These are phyloP conservation scores for Barbus barbus DNA, from an alignment of 2,113 vertebrate species.

Conservation along the genomic window DNA sequence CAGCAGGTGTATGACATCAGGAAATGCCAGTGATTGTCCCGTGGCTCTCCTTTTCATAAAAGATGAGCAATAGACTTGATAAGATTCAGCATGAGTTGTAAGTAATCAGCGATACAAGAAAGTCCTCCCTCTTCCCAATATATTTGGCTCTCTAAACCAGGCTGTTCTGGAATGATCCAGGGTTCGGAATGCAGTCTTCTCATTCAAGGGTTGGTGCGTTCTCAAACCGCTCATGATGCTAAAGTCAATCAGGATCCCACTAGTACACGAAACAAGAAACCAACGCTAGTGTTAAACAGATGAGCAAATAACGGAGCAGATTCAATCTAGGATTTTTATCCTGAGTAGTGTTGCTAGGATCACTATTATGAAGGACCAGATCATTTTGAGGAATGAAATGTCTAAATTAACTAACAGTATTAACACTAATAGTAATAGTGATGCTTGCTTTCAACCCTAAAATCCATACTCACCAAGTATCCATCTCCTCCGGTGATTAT, in stretches of 20 bases:
- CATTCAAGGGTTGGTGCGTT: slow-evolving; percentile 16
- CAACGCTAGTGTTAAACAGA: not conserved
- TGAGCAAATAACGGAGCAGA: too few relatives aligned
- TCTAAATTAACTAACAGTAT: too few relatives aligned
- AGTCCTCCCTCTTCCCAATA: not conserved
- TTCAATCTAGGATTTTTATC: too few relatives aligned
- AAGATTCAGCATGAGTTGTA: slow-evolving; percentile 9
- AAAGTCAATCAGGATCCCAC: slow-evolving; percentile 17
- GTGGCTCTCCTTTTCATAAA: not conserved
- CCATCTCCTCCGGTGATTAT: slow-evolving; percentile 39
- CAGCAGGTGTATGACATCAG: not conserved
- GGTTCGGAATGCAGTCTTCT: slow-evolving; percentile 28
- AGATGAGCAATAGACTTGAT: not conserved
- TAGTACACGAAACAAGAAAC: slow-evolving; percentile 15
- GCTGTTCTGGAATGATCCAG: slow-evolving; percentile 21
- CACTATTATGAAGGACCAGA: too few relatives aligned
- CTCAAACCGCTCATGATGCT: slow-evolving; percentile 11
- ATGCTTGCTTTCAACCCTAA: not conserved
- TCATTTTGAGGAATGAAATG: too few relatives aligned
- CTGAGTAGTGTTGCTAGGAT: not conserved
- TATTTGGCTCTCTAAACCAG: slow-evolving; percentile 17
- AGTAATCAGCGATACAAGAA: not conserved
- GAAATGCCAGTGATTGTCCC: slow-evolving; percentile 26
- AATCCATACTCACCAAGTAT: slow-evolving; percentile 41
- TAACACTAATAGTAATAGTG: too few relatives aligned